These are phyloP conservation scores for Epinotia nisella DNA, from an alignment of 2,888 invertebrate species.

Conservation along the genomic window DNA sequence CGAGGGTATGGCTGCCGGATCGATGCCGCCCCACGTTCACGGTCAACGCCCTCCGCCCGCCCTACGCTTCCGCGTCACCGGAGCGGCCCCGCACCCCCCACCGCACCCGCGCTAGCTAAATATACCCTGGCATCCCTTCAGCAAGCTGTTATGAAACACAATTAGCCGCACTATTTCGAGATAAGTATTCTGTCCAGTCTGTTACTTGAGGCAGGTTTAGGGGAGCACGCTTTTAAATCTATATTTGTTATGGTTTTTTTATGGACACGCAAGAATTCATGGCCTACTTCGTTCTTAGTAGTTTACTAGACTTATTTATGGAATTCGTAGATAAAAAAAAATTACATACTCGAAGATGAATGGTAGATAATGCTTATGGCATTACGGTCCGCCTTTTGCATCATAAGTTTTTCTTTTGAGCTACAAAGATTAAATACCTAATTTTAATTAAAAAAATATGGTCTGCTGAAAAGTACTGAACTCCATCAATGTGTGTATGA, in stretches of 20 bases:
- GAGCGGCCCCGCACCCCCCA: slow-evolving; percentile 69
- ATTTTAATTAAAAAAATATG: too few relatives aligned
- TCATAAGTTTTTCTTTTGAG: too few relatives aligned
- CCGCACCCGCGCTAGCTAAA: slow-evolving; percentile 64
- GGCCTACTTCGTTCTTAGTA: slow-evolving; percentile 34
- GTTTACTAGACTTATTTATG: slow-evolving; percentile 21
- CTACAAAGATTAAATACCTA: too few relatives aligned
- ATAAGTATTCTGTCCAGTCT: slow-evolving; percentile 59
- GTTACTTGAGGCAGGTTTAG: slow-evolving; percentile 40
- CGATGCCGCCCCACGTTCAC: slow-evolving; percentile 84
- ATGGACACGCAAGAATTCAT: slow-evolving; percentile 31
- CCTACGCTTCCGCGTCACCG: slow-evolving; percentile 82
- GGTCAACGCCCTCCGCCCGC: slow-evolving; percentile 85
- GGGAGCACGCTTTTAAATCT: slow-evolving; percentile 37
- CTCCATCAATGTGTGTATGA: too few relatives aligned
- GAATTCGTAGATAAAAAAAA: background rate
- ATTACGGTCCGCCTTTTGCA: too few relatives aligned
- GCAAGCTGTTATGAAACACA: slow-evolving; percentile 77
- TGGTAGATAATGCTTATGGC: background rate
- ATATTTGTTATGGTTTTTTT: slow-evolving; percentile 37
- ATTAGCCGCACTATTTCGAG: slow-evolving; percentile 80
- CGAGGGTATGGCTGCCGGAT: slow-evolving; percentile 82
- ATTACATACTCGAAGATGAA: background rate
- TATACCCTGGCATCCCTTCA: slow-evolving; percentile 77
- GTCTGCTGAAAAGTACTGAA: too few relatives aligned